Conservation (phyloP, 2,113 vertebrate species). For the Ellobius talpinus region DNA sequence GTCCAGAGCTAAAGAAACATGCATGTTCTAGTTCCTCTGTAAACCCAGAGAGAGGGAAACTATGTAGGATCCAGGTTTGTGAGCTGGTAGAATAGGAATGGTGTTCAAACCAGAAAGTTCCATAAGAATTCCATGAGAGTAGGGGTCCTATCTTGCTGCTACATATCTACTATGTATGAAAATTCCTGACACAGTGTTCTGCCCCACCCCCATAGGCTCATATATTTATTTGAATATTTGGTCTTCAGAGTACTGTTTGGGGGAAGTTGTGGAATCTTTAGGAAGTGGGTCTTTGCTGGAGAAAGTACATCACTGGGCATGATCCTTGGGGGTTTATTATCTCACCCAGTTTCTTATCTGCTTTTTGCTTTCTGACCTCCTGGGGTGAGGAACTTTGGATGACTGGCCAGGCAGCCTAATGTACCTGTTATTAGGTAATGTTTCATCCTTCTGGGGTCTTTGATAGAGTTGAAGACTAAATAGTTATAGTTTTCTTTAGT, state of each 20-base stretch:
- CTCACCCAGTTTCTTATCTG: neutral
- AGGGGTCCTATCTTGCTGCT: neutral
- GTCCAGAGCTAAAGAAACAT: neutral
- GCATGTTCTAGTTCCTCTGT: neutral
- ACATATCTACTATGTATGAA: neutral
- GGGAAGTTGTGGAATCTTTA: neutral
- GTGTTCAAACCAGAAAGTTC: slow-evolving; percentile 16
- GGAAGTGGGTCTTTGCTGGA: neutral
- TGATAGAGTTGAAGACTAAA: too few relatives aligned
- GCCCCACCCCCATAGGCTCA: too few relatives aligned
- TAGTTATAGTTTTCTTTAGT: too few relatives aligned
- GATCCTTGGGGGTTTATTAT: neutral
- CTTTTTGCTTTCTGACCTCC: neutral
- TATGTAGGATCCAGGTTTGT: slow-evolving; percentile 19
- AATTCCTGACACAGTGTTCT: neutral
- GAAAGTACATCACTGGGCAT: neutral
- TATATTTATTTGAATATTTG: neutral
- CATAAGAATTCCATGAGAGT: neutral
- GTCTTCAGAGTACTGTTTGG: neutral
- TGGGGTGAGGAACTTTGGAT: neutral
- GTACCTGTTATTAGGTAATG: too few relatives aligned
- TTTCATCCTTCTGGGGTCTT: too few relatives aligned
- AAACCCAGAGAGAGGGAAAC: neutral
- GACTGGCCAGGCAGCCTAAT: too few relatives aligned
- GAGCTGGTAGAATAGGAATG: neutral